Evolutionary conservation across 2,888 invertebrate genomes (phyloP).

Genomic region (Celastrina argiolus): DNA sequence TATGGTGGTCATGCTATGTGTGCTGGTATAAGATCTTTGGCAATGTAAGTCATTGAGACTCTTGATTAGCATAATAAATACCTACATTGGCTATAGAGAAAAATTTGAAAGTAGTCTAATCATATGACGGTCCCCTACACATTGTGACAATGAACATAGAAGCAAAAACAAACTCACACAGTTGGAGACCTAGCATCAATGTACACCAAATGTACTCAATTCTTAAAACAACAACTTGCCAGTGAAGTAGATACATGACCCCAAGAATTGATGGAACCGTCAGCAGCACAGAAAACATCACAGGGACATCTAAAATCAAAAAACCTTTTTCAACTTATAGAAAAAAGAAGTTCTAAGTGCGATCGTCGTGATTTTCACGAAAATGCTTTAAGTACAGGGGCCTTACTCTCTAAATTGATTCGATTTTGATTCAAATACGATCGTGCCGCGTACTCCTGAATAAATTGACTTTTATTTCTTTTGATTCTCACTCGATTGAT

Average conservation of each 20-base stretch:
- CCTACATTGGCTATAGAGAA: too few relatives aligned
- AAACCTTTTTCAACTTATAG: conserved; percentile 46
- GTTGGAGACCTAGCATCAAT: conserved; percentile 89
- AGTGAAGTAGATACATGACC: conserved; percentile 89
- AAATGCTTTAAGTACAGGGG: too few relatives aligned
- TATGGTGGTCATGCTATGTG: too few relatives aligned
- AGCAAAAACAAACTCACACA: conserved; percentile 89
- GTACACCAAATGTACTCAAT: conserved; percentile 93
- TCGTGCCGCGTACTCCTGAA: too few relatives aligned
- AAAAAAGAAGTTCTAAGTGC: too few relatives aligned
- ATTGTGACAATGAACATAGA: conserved; percentile 83
- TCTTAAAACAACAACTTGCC: conserved; percentile 91
- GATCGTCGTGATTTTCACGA: too few relatives aligned
- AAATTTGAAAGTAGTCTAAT: conserved; percentile 41
- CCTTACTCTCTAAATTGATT: too few relatives aligned
- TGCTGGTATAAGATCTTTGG: background rate
- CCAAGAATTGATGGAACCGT: conserved; percentile 91
- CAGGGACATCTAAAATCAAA: conserved; percentile 82
- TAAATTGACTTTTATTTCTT: too few relatives aligned
- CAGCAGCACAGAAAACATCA: conserved; percentile 88
- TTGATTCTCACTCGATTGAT: too few relatives aligned
- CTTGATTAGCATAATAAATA: too few relatives aligned
- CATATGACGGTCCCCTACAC: conserved; percentile 80
- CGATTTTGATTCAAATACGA: too few relatives aligned
- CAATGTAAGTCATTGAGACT: too few relatives aligned